A percentile compares a stretch with the other conserved stretches of the same genome.
These are phyloP conservation scores for Heterotilapia buettikoferi DNA, from an alignment of 2,113 vertebrate species.

Conservation along the genomic window DNA sequence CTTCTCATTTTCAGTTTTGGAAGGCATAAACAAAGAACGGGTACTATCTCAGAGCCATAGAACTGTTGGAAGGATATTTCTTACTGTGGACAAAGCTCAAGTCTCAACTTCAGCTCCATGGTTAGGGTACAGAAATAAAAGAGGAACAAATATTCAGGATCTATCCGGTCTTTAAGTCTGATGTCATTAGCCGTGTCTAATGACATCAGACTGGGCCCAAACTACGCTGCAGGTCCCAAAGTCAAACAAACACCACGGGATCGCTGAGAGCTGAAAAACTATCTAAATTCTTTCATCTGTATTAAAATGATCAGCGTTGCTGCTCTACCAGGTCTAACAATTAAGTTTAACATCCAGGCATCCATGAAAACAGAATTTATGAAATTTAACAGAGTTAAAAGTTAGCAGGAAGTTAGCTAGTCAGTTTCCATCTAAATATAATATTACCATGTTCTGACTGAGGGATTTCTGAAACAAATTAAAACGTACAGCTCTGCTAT, in stretches of 20 bases:
- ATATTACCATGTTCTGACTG: background rate
- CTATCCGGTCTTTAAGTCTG: background rate
- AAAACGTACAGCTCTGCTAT: background rate
- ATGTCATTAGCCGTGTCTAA: background rate
- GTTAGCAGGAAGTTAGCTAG: background rate
- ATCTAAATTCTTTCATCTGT: background rate
- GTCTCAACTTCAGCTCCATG: background rate
- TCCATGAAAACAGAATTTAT: background rate
- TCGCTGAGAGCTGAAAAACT: background rate
- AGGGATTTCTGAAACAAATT: background rate
- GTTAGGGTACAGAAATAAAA: background rate
- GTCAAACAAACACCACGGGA: background rate
- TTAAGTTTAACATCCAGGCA: background rate
- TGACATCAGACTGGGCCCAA: too few relatives aligned
- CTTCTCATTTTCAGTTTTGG: background rate
- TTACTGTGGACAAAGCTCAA: background rate
- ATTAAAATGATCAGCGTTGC: background rate
- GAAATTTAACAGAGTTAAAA: background rate
- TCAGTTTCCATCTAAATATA: background rate
- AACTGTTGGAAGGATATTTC: background rate
- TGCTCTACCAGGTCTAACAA: background rate
- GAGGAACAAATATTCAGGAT: background rate
- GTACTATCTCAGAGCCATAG: background rate
- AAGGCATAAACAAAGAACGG: background rate
- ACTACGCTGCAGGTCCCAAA: background rate